Percentiles rank a stretch among this genome's conserved stretches.
Conservation (phyloP, 2,113 vertebrate species). For the Setophaga kirtlandii region DNA sequence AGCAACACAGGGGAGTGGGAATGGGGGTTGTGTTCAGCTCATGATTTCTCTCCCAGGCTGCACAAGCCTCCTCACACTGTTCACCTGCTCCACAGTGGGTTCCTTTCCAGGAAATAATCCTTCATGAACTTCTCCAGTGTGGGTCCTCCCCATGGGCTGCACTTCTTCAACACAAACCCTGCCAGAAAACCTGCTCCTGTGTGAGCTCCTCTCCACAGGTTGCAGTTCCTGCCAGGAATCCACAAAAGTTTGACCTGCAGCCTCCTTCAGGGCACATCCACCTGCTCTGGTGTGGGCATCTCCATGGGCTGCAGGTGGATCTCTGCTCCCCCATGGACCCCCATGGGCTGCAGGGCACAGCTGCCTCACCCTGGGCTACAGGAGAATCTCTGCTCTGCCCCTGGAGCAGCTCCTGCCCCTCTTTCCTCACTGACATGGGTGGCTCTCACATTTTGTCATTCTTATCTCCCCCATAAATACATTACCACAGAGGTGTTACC, state of each 20-base stretch:
- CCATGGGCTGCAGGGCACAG: neutral
- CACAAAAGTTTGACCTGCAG: neutral
- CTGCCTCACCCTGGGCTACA: neutral
- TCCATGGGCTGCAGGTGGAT: neutral
- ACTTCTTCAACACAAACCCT: neutral
- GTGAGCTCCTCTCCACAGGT: neutral
- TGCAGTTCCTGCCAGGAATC: neutral
- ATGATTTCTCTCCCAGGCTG: neutral
- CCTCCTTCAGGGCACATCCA: neutral
- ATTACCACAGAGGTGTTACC: neutral
- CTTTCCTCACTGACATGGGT: neutral
- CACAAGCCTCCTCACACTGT: neutral
- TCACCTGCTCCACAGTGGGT: fast-evolving
- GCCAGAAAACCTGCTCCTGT: neutral
- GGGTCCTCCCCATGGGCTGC: neutral
- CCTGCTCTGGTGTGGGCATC: no score
- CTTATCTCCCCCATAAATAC: neutral
- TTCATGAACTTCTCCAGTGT: fast-evolving
- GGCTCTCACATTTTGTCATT: neutral
- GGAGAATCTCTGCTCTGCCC: neutral
- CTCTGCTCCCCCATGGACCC: neutral
- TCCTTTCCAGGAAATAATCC: neutral
- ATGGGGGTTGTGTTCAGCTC: neutral
- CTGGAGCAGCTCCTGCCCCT: neutral
- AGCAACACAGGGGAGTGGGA: fast-evolving